A percentile compares a stretch with the other conserved stretches of the same genome.
Evolutionary conservation across 2,888 invertebrate genomes (phyloP).

Genomic region (Sinhomidia bicolor): DNA sequence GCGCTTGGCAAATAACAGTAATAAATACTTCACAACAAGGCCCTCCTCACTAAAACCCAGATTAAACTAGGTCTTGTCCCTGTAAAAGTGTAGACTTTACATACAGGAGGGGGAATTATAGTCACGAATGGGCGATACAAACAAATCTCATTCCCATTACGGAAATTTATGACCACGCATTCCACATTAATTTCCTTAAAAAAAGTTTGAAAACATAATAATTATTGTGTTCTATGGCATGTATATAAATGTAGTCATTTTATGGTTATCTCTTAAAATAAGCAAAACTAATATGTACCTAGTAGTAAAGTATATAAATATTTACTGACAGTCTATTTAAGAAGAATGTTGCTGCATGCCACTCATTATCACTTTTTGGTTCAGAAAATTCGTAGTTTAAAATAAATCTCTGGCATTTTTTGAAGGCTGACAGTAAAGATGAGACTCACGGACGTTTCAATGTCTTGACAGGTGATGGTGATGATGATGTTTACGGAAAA

Average conservation of each 20-base stretch:
- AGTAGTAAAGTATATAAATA: no score
- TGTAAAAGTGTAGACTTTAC: constrained; percentile 22
- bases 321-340: no score
- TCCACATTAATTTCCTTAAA: background rate
- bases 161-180: constrained; percentile 15
- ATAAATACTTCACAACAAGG: background rate
- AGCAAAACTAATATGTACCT: no score
- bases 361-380: no score
- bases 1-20: background rate
- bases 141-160: background rate
- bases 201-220: constrained; percentile 27
- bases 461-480: no score
- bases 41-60: constrained; percentile 8
- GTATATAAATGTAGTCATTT: background rate
- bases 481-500: no score
- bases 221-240: background rate
- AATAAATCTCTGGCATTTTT: no score
- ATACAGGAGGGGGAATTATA: background rate
- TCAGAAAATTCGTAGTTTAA: no score
- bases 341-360: no score
- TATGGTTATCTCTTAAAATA: no score
- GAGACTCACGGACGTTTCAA: no score
- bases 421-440: no score
- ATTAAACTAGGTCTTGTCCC: constrained; percentile 63
- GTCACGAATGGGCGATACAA: background rate